Evolutionary conservation across 2,888 invertebrate genomes (phyloP), one percentile per base, ranked within the genome.

Genomic region (Chaitophorus viminalis): DNA sequence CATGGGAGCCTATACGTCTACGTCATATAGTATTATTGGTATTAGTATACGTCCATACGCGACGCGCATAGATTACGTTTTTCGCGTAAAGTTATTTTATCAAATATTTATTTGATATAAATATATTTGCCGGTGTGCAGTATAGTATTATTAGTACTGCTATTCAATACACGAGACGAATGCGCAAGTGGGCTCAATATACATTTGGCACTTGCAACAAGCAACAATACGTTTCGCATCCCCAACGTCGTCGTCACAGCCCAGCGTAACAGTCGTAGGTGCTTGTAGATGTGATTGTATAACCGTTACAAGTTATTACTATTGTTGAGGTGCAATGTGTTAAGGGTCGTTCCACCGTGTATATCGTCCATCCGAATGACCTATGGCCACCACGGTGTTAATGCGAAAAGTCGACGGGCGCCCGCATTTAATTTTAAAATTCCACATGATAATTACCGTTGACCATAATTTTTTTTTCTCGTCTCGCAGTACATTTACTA

Each of bases 351-450:
- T 52, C 17, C 52, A 17, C 52, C 36, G n/a, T n/a, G n/a, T n/a
- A n/a, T n/a, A n/a, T n/a, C n/a, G n/a, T n/a, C 54, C 54, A 3
- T 21, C 54, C 54, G 3, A 18, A 3, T 4, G 18, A 17, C 54
- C 54, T 18, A 4, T 21, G 54, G 54, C 21, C 5, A 54, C 18
- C 54, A 0, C 17, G 52, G 52, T 5, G 54, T 54, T n/a, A 65
- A 65, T 8, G 65, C n/a, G 65, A 6, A 65, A 65, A n/a, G 65
- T 65, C 65, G 1, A 21, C 54, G 5, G 21, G 78, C 25, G 11
- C 21, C 17, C n/a, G 46, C 46, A 52, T 77, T 77, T 31, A 11
- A 52, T 77, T 77, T 77, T 77, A 77, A 77, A 77, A 77, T 77
- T 77, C 77, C 52, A 54, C 77, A 52, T 31, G 31, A 52, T 54